Evolutionary conservation across 2,797 vertebrate genomes (phyloP).

Genomic region (Oreochromis mossambicus): DNA sequence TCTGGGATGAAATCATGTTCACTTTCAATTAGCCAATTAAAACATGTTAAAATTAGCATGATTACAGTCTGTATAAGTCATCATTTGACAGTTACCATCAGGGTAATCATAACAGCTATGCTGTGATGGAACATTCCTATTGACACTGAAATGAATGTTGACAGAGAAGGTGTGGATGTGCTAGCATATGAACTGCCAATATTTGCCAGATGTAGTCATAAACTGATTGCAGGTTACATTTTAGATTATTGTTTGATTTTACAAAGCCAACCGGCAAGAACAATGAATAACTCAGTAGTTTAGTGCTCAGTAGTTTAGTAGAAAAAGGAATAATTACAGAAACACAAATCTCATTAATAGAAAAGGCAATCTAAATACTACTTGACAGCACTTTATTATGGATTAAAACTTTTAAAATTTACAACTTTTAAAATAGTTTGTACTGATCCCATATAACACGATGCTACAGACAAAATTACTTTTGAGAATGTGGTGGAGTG

Average conservation of each 20-base stretch:
- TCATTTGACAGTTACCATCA: neutral
- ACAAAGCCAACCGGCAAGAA: neutral
- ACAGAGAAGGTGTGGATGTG: neutral
- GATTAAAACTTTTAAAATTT: neutral
- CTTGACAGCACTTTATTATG: neutral
- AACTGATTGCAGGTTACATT: neutral
- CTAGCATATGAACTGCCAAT: neutral
- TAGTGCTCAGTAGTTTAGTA: neutral
- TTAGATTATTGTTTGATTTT: neutral
- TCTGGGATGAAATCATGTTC: neutral
- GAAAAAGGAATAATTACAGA: neutral
- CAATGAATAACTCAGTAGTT: neutral
- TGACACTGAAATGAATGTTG: neutral
- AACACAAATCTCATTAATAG: neutral
- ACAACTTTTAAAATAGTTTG: neutral
- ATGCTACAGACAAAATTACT: neutral
- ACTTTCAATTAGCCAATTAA: neutral
- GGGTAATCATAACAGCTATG: neutral
- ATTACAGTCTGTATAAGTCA: neutral
- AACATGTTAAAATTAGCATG: neutral
- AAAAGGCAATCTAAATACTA: neutral
- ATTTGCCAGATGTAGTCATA: neutral
- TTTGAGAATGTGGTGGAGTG: neutral
- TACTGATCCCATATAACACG: neutral
- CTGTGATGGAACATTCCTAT: neutral